A percentile compares a stretch with the other conserved stretches of the same genome.
These are phyloP conservation scores for Ochlodes sylvanus DNA, from an alignment of 2,888 invertebrate species.

Conservation along the genomic window DNA sequence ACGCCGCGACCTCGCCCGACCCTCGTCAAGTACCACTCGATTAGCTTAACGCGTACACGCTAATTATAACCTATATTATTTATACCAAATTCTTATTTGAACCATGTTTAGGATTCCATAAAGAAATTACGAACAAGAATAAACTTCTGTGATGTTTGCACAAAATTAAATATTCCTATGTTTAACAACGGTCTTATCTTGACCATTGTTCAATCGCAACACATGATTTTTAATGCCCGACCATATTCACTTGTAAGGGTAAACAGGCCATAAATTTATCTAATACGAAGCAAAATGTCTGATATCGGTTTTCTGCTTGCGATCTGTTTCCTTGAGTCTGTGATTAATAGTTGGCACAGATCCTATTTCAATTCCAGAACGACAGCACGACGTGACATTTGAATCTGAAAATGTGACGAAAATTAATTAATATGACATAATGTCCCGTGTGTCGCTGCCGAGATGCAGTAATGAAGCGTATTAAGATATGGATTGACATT, in stretches of 20 bases:
- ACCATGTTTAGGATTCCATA: neutral
- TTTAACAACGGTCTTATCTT: neutral
- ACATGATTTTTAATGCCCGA: neutral
- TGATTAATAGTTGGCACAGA: slow-evolving; percentile 40
- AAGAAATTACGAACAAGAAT: no score
- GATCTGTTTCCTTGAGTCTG: slow-evolving; percentile 36
- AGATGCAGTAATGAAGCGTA: slow-evolving; percentile 53
- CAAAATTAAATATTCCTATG: neutral
- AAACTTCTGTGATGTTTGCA: neutral
- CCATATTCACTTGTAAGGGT: neutral
- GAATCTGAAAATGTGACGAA: slow-evolving; percentile 51
- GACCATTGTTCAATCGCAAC: slow-evolving; percentile 3
- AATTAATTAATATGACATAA: slow-evolving; percentile 57
- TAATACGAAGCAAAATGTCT: slow-evolving; percentile 46
- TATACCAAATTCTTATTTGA: slow-evolving; percentile 10
- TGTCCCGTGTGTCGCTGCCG: slow-evolving; percentile 49
- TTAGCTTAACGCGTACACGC: slow-evolving; percentile 72
- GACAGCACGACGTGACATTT: slow-evolving; percentile 16
- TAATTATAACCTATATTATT: slow-evolving; percentile 29
- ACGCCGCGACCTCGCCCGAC: slow-evolving; percentile 72
- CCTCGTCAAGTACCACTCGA: slow-evolving; percentile 80
- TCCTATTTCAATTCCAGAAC: slow-evolving; percentile 14
- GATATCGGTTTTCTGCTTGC: slow-evolving; percentile 43
- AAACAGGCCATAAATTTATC: slow-evolving; percentile 53
- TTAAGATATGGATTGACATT: slow-evolving; percentile 58